Conservation (phyloP, 2,797 vertebrate genomes). For the Triplophysa yarkandensis region DNA sequence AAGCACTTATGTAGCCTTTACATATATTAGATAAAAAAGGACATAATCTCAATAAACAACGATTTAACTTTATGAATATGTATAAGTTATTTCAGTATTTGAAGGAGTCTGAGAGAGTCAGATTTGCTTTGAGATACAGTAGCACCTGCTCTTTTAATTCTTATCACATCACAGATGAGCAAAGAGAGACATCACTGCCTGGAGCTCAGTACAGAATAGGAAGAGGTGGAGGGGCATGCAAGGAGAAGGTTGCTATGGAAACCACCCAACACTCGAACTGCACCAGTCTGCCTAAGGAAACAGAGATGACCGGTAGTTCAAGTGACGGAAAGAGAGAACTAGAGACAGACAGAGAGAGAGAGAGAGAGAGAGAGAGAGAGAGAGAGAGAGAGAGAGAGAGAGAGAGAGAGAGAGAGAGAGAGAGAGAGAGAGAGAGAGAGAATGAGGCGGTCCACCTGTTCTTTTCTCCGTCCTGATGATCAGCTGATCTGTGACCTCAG, state of each 20-base stretch:
- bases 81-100: background rate
- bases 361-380: background rate
- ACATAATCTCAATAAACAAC: too few relatives aligned
- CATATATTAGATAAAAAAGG: background rate
- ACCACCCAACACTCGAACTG: slow-evolving; percentile 71
- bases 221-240: slow-evolving; percentile 31
- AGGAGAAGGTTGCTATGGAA: slow-evolving; percentile 66
- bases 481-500: slow-evolving; percentile 20
- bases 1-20: background rate
- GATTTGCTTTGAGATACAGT: background rate
- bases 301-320: slow-evolving; percentile 47
- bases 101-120: slow-evolving; percentile 10
- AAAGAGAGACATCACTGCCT: slow-evolving; percentile 26
- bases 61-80: background rate
- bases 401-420: background rate
- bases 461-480: slow-evolving; percentile 30
- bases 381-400: background rate
- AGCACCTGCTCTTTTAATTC: slow-evolving; percentile 31
- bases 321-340: background rate
- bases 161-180: slow-evolving; percentile 33
- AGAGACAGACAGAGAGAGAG: background rate
- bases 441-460: slow-evolving; percentile 12
- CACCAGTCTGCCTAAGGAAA: slow-evolving; percentile 62
- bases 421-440: slow-evolving; percentile 22
- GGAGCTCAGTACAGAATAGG: slow-evolving; percentile 22